Conservation (phyloP, 2,113 vertebrate genomes). For the Rhabdomys dilectus region DNA sequence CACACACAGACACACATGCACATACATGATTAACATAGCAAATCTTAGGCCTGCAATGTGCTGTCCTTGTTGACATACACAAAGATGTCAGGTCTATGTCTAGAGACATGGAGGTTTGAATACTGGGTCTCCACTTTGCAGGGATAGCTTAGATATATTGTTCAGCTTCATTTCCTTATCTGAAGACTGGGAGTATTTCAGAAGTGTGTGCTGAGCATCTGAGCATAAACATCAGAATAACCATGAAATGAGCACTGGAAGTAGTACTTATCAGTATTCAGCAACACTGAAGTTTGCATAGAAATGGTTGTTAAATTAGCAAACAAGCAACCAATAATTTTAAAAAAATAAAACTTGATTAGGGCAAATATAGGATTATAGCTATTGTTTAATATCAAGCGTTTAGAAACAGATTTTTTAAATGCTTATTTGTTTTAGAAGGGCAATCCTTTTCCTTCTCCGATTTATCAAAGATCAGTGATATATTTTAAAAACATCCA, state of each 20-base stretch:
- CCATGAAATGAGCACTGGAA: not conserved
- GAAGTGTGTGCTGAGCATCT: not conserved
- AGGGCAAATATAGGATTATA: not conserved
- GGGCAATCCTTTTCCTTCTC: not conserved
- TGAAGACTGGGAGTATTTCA: not conserved
- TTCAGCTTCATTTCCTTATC: not conserved
- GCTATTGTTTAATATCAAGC: not conserved
- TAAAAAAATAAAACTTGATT: not conserved
- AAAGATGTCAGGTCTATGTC: not conserved
- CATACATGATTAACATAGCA: not conserved
- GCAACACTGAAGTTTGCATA: not conserved
- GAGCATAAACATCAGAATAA: not conserved
- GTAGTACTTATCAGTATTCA: not conserved
- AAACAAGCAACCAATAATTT: not conserved
- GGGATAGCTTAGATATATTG: not conserved
- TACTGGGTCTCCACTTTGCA: not conserved
- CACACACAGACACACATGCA: not conserved
- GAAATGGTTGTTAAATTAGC: not conserved
- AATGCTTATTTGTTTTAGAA: not conserved
- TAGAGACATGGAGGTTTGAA: constrained; percentile 2
- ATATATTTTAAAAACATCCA: constrained; percentile 2
- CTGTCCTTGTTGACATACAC: not conserved
- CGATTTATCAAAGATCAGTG: not conserved
- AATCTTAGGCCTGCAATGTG: not conserved
- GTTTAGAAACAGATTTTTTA: constrained; percentile 31